A percentile compares a stretch with the other conserved stretches of the same genome.
These are phyloP conservation scores for Papilio polyxenes DNA, from an alignment of 1,140 invertebrate genomes.

Conservation along the genomic window DNA sequence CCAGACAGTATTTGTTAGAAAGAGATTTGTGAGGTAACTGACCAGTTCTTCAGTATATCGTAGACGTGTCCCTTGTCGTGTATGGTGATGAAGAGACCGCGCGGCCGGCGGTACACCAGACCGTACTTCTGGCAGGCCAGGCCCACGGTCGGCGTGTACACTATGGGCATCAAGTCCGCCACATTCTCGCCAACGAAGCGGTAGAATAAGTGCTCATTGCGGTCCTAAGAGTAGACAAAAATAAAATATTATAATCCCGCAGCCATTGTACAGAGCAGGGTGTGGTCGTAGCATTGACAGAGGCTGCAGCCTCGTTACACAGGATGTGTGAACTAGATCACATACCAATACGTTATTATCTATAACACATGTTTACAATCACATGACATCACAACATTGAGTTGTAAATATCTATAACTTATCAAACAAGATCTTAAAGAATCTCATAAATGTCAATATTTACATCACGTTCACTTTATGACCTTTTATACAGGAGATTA, in stretches of 20 bases:
- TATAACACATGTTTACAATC: not conserved
- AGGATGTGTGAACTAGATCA: conserved; percentile 34
- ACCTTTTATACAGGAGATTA: not conserved
- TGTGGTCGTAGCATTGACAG: conserved; percentile 18
- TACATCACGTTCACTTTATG: not conserved
- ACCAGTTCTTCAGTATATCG: conserved; percentile 92
- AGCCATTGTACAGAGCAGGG: not conserved
- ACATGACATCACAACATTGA: not conserved
- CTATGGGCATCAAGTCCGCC: conserved; percentile 92
- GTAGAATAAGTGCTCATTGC: conserved; percentile 96
- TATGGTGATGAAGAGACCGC: conserved; percentile 98
- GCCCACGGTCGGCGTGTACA: conserved; percentile 97
- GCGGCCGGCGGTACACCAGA: conserved; percentile 93
- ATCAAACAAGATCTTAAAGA: not conserved
- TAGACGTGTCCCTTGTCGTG: conserved; percentile 96
- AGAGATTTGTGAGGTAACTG: conserved; percentile 47
- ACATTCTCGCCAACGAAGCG: conserved; percentile 94
- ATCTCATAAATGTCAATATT: not conserved
- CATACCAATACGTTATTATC: not conserved
- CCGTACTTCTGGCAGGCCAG: conserved; percentile 98
- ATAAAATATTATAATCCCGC: not conserved
- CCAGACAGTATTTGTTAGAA: too few species aligned
- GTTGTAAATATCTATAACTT: not conserved
- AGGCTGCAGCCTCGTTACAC: conserved; percentile 27
- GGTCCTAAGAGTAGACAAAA: conserved; percentile 81